Percentiles rank a stretch among this genome's conserved stretches.
phyloP scores from a whole-genome alignment of 30 jellyfish, hydroid and myxozoan species.

The Euphysa ruthae region DNA sequence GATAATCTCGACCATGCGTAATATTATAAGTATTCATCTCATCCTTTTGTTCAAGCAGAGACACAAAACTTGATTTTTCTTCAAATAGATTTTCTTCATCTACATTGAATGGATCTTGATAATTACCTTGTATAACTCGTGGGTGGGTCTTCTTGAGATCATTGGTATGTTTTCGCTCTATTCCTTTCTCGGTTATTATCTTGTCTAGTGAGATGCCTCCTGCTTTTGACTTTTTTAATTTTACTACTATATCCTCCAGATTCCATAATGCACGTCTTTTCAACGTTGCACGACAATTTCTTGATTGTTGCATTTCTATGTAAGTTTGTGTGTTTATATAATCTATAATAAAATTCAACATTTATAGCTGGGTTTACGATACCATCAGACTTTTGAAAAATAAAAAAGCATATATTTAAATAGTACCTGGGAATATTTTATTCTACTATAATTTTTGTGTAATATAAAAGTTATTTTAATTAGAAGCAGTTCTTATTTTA shows the following conservation, averaged over 20 bases:
- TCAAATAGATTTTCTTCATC: not conserved
- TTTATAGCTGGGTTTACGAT: too few relatives aligned
- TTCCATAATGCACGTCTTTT: not conserved
- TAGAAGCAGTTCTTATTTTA: too few relatives aligned
- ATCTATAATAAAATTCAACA: too few relatives aligned
- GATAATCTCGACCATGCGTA: too few relatives aligned
- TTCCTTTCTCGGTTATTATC: too few relatives aligned
- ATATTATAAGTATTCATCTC: not conserved
- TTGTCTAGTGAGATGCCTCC: not conserved
- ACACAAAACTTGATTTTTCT: constrained; percentile 6
- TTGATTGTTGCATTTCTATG: too few relatives aligned
- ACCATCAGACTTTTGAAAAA: too few relatives aligned
- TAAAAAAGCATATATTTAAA: not conserved
- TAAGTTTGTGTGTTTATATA: too few relatives aligned
- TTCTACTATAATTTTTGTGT: too few relatives aligned
- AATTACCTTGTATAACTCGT: not conserved
- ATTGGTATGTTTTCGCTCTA: too few relatives aligned
- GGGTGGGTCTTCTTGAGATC: not conserved
- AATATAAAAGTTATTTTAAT: too few relatives aligned
- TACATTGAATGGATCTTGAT: not conserved
- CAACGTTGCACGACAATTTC: not conserved
- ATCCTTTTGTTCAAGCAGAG: constrained; percentile 18
- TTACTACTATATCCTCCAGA: not conserved
- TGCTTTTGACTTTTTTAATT: not conserved
- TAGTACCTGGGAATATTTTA: too few relatives aligned